Percentiles rank a stretch among this genome's conserved stretches.
Evolutionary conservation across 2,113 vertebrate species (phyloP).

Genomic region (Baryphthengus martii): DNA sequence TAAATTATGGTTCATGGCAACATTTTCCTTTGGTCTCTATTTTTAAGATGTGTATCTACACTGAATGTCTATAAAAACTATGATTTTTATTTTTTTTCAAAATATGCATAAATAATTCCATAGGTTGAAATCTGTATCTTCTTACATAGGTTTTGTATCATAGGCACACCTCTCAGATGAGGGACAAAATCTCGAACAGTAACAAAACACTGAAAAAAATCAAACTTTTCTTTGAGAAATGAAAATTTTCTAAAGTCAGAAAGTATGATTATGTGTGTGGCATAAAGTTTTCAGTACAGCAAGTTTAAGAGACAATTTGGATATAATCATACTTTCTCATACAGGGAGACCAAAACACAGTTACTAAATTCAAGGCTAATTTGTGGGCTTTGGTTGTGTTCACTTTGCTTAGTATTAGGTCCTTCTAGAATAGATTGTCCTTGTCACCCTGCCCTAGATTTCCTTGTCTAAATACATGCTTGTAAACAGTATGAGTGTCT

Average conservation of each 20-base stretch:
- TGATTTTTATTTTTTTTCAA: neutral
- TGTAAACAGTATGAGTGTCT: neutral
- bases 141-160: neutral
- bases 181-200: neutral
- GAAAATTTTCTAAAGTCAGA: neutral
- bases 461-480: neutral
- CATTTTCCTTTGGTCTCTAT: neutral
- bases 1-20: neutral
- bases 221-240: neutral
- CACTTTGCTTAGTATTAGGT: neutral
- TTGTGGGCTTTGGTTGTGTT: neutral
- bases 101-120: neutral
- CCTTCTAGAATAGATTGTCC: neutral
- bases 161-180: neutral
- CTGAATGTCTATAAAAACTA: neutral
- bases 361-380: neutral
- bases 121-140: neutral
- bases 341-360: neutral
- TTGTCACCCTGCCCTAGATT: neutral
- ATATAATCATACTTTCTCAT: neutral
- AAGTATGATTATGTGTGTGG: fast-evolving
- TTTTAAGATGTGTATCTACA: neutral
- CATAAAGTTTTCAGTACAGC: neutral
- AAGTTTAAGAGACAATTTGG: neutral
- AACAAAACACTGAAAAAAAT: neutral